Percentiles rank a stretch among this genome's conserved stretches.
Evolutionary conservation across 1,140 invertebrate genomes (phyloP).

Genomic region (Neoseiulus cucumeris): DNA sequence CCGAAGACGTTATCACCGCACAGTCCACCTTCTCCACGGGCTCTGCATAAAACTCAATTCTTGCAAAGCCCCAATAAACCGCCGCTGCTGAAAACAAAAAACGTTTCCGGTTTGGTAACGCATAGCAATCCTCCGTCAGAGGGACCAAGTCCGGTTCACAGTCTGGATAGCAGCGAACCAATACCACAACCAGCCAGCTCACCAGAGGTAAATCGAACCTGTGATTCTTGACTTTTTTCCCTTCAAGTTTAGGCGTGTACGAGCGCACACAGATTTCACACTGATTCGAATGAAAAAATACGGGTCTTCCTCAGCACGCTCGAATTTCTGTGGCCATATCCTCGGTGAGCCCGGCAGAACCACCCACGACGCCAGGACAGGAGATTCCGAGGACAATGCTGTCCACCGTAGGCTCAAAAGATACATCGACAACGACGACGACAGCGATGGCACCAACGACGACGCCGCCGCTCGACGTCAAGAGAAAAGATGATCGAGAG

Average conservation of each 20-base stretch:
- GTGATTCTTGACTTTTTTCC: too few relatives aligned
- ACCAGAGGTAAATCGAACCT: too few relatives aligned
- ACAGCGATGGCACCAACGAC: not conserved
- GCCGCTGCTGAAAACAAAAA: constrained; percentile 45
- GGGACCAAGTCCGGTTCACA: constrained; percentile 7
- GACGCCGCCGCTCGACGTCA: not conserved
- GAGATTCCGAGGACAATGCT: not conserved
- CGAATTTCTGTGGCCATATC: not conserved
- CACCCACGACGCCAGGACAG: not conserved
- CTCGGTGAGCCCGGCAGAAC: not conserved
- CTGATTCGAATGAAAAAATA: too few relatives aligned
- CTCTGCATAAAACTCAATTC: constrained; percentile 42
- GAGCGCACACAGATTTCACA: too few relatives aligned
- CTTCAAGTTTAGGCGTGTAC: too few relatives aligned
- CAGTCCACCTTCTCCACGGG: constrained; percentile 50
- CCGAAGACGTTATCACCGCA: constrained; percentile 36
- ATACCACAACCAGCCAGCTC: not conserved
- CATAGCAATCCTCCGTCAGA: not conserved
- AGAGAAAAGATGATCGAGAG: not conserved
- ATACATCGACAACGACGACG: not conserved
- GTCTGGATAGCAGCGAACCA: constrained; percentile 11
- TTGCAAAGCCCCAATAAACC: constrained; percentile 49
- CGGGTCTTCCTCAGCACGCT: too few relatives aligned
- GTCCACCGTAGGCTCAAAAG: not conserved
- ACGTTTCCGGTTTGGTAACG: constrained; percentile 24